Base-by-base conservation (phyloP, 2,797 vertebrate species). In the Benthosema pterotum region DNA sequence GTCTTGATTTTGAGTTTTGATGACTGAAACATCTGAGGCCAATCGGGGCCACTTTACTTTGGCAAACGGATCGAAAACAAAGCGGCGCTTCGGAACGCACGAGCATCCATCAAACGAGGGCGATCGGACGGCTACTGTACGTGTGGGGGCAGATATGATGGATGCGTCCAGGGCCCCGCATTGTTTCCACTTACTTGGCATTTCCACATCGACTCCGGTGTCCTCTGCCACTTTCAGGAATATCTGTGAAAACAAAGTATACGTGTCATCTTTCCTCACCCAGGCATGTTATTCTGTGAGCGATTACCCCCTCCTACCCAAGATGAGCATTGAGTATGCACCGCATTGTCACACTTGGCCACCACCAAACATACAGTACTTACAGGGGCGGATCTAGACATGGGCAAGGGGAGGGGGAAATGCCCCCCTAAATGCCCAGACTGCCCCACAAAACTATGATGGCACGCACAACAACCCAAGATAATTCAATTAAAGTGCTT, bases 201-300 rank as follows among this genome's bases (percentile, higher is more conserved):
- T 90, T 84, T 96, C 95, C 19, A 93, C 79, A 69, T 99, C 97
- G 59, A 97, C 96, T 6, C 94, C 95, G 0, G 93, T 95, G 6
- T 98, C 96, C 78, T 99, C 95, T 15, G 97, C 97, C 71, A 99
- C 96, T 89, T 98, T 98, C 25, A 99, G 93, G 69, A 99, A 99
- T 77, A 99, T 97, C 96, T 98, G 88, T 13, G 22, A 59, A 68
- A 62, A 4, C 18, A 38, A 63, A 16, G 42, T 4, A n/a, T n/a
- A 46, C 45, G 6, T 38, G 32, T 38, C 32, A 38, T 38, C 32
- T 38, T 38, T 38, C 6, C 8, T 38, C 32, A 38, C 32, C 32
- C 11, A 38, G 32, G 32, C 32, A 38, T 2, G 32, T 38, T 38
- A 38, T 38, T 11, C 32, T 9, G 7, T 38, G 32, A 8, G 32